Base-by-base conservation (phyloP, 2,888 invertebrate genomes). In the Pterobdella sp. region DNA sequence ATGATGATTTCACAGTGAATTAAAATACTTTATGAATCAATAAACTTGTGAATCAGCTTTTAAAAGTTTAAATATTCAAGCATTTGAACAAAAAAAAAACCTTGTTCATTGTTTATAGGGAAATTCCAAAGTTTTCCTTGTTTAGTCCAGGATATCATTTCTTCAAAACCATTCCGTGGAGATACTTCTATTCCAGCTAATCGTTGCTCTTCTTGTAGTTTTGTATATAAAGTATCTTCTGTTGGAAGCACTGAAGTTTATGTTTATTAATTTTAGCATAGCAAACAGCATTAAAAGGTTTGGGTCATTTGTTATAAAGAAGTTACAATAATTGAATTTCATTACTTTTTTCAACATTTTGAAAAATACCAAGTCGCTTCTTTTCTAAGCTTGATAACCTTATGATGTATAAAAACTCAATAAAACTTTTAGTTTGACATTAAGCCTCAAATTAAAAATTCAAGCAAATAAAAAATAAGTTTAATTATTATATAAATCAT, bases 101-200 rank as follows among this genome's bases (percentile, higher is more conserved):
- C 95, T 87, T 92, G 91, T 85, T 98, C 97, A 86, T 98, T 98
- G 83, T 98, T 88, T 76, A 98, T 93, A 0, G 98, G 98, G 82
- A 95, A 98, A 77, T 90, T 89, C 97, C 97, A 98, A 22, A 96
- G 84, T 85, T 94, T 95, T 63, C 93, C 94, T 82, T 93, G 89
- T 73, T 93, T 89, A 0, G 97, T 97, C 95, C 94, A 95, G 71
- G 88, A 82, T 67, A 92, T 90, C 89, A 94, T 90, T 85, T 97
- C 93, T 83, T 97, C 91, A 83, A 92, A 95, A 80, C 90, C 90
- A 85, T 96, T 97, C 10, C 87, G 82, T 0, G 94, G 93, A 0
- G 91, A 89, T 36, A 73, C 35, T 31, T 42, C 73, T 2, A 66
- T 67, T 35, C 49, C 26, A 31, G 37, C 60, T 31, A 73, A 65